These are phyloP conservation scores for Euphydryas editha DNA, from an alignment of 2,888 invertebrate genomes.

Conservation along the genomic window DNA sequence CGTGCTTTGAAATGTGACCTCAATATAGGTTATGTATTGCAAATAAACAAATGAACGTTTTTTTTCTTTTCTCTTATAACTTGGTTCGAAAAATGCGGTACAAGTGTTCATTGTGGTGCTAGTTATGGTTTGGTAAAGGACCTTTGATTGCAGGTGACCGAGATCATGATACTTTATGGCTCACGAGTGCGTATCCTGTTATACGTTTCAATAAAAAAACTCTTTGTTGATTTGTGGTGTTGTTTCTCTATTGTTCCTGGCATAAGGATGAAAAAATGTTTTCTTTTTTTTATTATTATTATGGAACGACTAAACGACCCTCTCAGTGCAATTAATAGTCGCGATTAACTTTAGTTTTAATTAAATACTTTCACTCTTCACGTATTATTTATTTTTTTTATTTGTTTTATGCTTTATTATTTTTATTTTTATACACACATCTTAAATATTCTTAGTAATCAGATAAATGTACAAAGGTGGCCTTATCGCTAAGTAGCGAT, in stretches of 20 bases:
- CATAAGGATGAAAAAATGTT: background rate
- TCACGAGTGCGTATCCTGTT: constrained; percentile 26
- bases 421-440: no score
- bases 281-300: background rate
- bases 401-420: no score
- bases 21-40: background rate
- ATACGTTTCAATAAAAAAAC: constrained; percentile 8
- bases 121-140: constrained; percentile 49
- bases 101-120: constrained; percentile 47
- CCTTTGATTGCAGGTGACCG: constrained; percentile 48
- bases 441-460: no score
- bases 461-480: no score
- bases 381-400: no score
- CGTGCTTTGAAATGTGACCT: background rate
- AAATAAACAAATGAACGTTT: background rate
- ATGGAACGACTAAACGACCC: background rate
- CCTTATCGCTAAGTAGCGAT: no score
- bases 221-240: constrained; percentile 7
- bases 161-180: constrained; percentile 32
- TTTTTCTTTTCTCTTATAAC: constrained; percentile 24
- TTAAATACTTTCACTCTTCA: no score
- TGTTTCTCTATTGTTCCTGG: background rate
- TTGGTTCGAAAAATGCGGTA: constrained; percentile 33
- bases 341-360: no score
- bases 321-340: no score